Evolutionary conservation across 2,113 vertebrate genomes (phyloP), one percentile per base, ranked within the genome.

Genomic region (Leucoraja erinaceus): DNA sequence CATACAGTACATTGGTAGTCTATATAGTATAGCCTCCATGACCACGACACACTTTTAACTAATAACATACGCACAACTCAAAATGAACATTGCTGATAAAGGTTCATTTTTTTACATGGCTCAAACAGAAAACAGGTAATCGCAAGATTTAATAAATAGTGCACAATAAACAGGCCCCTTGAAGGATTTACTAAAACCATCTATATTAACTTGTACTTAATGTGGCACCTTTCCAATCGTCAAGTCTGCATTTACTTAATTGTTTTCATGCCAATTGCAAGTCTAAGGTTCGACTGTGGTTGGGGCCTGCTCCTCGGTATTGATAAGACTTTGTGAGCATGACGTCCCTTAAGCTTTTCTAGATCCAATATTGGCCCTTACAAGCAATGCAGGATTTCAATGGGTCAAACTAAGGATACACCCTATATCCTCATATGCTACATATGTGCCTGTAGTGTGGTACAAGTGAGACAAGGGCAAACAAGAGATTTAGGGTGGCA

Each of bases 121-220:
- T 88, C 83, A 88, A 47, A 88, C 83, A n/a, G n/a, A 81, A 88
- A 63, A 88, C 20, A 63, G 31, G 31, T 61, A 86, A 61, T 86
- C 83, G 63, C 83, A 66, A 88, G 63, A 88, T 88, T 88, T 88
- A 88, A 88, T 88, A 88, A 88, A 88, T 88, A 88, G 59, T 63
- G 59, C 59, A 88, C 59, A 88, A 88, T 18, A 63, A 88, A 63
- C 83, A 88, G 59, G 59, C n/a, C 61, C 59, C 31, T 63, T 63
- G 59, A 18, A 2, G 12, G 59, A 20, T 88, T 88, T 33, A 14
- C 14, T 18, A 88, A 18, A 88, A 63, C 61, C 83, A 88, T 63
- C 12, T 88, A 59, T 56, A 86, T 61, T 59, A n/a, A n/a, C 61
- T 59, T 63, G 6, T 63, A 31, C 12, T 63, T 88, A 18, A 61